Percentiles rank a stretch among this genome's conserved stretches.
phyloP scores from a whole-genome alignment of 2,113 vertebrate genomes.

The Cavia porcellus region DNA sequence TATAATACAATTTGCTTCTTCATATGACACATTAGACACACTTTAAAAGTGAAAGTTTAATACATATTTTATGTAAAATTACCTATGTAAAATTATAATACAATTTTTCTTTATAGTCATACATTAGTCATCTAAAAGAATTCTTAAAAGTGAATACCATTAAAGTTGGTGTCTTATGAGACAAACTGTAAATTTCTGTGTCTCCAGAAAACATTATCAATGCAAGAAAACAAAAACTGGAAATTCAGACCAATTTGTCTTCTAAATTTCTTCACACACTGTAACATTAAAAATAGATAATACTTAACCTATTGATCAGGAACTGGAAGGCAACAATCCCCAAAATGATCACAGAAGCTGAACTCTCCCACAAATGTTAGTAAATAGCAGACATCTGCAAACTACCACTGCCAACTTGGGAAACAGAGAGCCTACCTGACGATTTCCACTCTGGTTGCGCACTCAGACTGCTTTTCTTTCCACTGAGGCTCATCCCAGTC shows the following conservation, averaged over 20 bases:
- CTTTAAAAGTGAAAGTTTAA: background rate
- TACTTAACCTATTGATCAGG: background rate
- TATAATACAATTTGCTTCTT: background rate
- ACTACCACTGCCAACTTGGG: rapidly evolving
- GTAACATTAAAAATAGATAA: background rate
- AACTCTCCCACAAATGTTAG: background rate
- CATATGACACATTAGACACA: background rate
- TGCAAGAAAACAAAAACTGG: background rate
- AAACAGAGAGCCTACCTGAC: constrained; percentile 90
- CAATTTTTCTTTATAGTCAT: background rate
- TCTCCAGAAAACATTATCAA: background rate
- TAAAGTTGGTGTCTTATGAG: background rate
- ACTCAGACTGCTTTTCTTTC: constrained; percentile 98
- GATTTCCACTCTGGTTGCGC: constrained; percentile 98
- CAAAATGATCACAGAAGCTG: background rate
- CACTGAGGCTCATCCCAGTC: constrained; percentile 99
- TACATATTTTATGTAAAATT: background rate
- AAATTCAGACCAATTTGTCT: background rate
- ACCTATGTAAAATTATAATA: background rate
- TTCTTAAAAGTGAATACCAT: background rate
- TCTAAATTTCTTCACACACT: background rate
- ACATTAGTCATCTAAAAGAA: background rate
- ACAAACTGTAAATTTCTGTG: background rate
- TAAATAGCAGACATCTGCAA: background rate
- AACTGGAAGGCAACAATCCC: background rate